phyloP scores from a whole-genome alignment of 92 coral and sea anemone species.

The Palythoa heliodiscus region DNA sequence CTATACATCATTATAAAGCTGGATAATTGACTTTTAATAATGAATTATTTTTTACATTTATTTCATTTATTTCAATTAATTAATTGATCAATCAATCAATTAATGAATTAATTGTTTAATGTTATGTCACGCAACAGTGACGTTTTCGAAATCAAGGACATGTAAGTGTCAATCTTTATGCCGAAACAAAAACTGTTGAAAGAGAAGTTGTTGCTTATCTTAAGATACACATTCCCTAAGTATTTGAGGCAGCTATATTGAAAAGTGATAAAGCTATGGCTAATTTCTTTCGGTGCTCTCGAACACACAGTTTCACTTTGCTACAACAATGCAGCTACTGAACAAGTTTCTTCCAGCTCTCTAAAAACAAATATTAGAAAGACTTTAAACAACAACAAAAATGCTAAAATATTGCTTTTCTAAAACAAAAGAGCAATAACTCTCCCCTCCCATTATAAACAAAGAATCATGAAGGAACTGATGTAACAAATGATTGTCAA shows the following conservation, averaged over 20 bases:
- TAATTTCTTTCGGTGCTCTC: conserved; percentile 2
- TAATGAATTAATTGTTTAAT: neutral
- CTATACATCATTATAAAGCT: conserved; percentile 13
- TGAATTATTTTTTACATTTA: neutral
- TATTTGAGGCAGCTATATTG: neutral
- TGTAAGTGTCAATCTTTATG: conserved; percentile 1
- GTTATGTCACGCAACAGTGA: conserved; percentile 5
- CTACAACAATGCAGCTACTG: conserved; percentile 5
- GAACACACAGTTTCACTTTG: conserved; percentile 5
- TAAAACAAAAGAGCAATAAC: neutral
- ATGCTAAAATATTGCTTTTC: neutral
- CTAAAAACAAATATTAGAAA: conserved; percentile 10
- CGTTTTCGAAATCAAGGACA: neutral
- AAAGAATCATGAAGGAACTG: neutral
- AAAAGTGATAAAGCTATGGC: conserved; percentile 14
- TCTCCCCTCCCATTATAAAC: neutral
- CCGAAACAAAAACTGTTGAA: neutral
- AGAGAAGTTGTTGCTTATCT: neutral
- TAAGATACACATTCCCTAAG: conserved; percentile 10
- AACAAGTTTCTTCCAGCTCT: neutral
- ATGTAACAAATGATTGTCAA: neutral
- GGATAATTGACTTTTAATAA: conserved; percentile 2
- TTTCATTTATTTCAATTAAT: neutral
- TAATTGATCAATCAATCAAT: too few species aligned
- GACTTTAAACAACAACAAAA: neutral